Base-by-base conservation (phyloP, 2,113 vertebrate species). In the Nettapus auritus region DNA sequence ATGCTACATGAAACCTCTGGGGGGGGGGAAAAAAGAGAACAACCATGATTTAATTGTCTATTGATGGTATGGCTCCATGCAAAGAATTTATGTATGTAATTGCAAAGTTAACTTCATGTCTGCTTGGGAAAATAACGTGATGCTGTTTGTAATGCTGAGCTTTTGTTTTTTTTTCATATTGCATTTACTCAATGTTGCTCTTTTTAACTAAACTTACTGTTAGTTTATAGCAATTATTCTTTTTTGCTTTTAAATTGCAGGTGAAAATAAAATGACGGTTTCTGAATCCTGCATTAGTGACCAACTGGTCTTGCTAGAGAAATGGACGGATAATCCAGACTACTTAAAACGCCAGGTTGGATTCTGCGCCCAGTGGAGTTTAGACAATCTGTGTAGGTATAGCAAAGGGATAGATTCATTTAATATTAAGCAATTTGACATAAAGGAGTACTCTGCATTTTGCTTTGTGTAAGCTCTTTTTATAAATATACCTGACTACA, bases 351-450 rank as follows among this genome's bases (percentile, higher is more conserved):
- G 99, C 77, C 99, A 99, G 97, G 99, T 99, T 46, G 99, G 99
- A 82, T 99, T 99, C 98, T 99, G 99, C 89, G 99, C 99, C 46
- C 99, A 99, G 97, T 99, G 99, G 99, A 99, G 99, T 94, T 98
- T 99, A 86, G 99, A 99, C 98, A 99, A 99, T 98, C 98, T 99
- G 82, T 99, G 99, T 99, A 98, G 98, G 99, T 98, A 96, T 91
- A 95, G 86, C 1, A 2, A 88, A 60, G 63, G 26, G 52, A 29
- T 86, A 20, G 67, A 60, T 79, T 84, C 1, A 14, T 36, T 85
- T 62, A 22, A 66, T 46, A 50, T 20, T 29, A 38, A 73, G 36
- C 19, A 33, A 13, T 85, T 46, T 38, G 57, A 55, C 21, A 20
- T 12, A 46, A 66, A 69, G 34, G 31, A 31, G 8, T 64, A 13